These are phyloP conservation scores for Hippocampus mohnikei DNA, from an alignment of 2,113 vertebrate genomes.

Conservation along the genomic window DNA sequence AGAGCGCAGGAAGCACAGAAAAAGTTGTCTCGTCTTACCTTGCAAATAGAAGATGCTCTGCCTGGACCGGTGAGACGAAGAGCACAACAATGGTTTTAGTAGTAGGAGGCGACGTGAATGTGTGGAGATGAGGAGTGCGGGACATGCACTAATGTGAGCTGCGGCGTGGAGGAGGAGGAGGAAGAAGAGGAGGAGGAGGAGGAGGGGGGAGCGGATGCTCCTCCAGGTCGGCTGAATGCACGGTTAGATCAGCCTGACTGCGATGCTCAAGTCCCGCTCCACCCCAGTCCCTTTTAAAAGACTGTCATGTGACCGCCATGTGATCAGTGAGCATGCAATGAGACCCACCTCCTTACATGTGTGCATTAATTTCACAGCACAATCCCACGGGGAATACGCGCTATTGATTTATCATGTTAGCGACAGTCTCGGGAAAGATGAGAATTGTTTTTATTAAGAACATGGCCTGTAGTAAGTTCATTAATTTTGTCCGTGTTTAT, in stretches of 20 bases:
- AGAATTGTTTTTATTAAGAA: neutral
- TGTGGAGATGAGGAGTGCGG: neutral
- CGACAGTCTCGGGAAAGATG: neutral
- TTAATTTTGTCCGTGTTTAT: neutral
- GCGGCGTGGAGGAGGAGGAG: constrained; percentile 7
- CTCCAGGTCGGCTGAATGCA: constrained; percentile 3
- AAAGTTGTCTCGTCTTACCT: constrained; percentile 55
- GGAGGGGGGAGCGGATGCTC: neutral
- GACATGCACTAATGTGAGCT: neutral
- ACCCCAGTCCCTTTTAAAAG: constrained; percentile 40
- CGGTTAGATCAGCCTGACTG: constrained; percentile 16
- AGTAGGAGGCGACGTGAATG: neutral
- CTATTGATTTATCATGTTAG: neutral
- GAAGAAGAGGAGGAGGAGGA: constrained; percentile 2
- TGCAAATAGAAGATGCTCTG: neutral
- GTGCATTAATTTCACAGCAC: neutral
- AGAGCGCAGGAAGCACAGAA: neutral
- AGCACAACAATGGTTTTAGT: constrained; percentile 9
- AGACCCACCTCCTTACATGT: neutral
- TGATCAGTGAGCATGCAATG: neutral
- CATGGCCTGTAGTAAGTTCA: neutral
- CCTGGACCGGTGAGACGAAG: constrained; percentile 1
- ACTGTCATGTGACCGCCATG: constrained; percentile 49
- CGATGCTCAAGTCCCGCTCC: constrained; percentile 35
- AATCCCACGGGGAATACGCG: neutral